Conservation (phyloP, 2,797 vertebrate species). For the Protonibea diacanthus region DNA sequence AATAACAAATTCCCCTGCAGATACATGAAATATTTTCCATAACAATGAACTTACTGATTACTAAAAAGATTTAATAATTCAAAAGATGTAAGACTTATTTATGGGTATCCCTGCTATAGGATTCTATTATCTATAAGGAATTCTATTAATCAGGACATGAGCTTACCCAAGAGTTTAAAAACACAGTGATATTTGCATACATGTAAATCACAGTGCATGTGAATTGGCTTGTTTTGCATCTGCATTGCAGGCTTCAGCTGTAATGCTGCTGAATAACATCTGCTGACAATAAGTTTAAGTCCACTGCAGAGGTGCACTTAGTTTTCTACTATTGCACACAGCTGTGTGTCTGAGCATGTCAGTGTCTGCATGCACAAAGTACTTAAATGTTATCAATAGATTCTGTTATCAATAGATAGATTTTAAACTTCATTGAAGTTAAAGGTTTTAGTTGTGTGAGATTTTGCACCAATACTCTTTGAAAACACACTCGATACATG, state of each 20-base stretch:
- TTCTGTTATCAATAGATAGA: not conserved
- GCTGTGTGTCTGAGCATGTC: not conserved
- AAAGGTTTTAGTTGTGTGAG: not conserved
- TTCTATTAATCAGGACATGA: conserved; percentile 2
- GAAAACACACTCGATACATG: not conserved
- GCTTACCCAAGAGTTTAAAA: not conserved
- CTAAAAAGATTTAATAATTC: conserved; percentile 2
- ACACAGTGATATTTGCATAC: not conserved
- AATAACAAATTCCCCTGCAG: not conserved
- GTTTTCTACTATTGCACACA: not conserved
- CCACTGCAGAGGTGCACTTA: not conserved
- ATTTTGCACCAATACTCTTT: not conserved
- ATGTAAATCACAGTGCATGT: not conserved
- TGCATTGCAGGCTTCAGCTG: conserved; percentile 6
- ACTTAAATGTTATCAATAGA: not conserved
- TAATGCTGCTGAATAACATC: conserved; percentile 2
- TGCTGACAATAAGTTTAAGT: not conserved
- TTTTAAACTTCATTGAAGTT: not conserved
- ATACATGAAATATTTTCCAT: not conserved
- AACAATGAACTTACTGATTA: not conserved
- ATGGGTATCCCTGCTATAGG: not conserved
- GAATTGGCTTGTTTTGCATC: conserved; percentile 12
- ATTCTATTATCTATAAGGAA: not conserved
- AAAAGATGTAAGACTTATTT: not conserved
- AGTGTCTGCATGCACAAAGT: not conserved